These are phyloP conservation scores for Kryptopterus vitreolus DNA, from an alignment of 2,797 vertebrate species.

Conservation along the genomic window DNA sequence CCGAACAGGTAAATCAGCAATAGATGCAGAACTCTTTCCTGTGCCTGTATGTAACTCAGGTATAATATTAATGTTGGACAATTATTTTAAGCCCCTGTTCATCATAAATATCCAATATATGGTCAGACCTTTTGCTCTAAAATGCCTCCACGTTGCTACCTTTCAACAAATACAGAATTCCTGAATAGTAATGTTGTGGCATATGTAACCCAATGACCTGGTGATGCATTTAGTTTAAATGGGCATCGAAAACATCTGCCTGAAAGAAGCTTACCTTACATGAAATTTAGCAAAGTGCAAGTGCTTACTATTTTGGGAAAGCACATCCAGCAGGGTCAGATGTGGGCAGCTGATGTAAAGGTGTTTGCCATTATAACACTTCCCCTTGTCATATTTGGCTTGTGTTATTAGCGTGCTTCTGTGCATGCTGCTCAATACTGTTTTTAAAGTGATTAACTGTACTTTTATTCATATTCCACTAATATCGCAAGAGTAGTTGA, in stretches of 20 bases:
- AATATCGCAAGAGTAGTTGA: background rate
- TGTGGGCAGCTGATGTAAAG: slow-evolving; percentile 11
- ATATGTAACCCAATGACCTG: background rate
- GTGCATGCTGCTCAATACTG: background rate
- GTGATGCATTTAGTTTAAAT: slow-evolving; percentile 17
- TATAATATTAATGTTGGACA: no score
- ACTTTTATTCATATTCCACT: background rate
- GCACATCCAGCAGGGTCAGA: background rate
- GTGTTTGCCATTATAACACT: slow-evolving; percentile 9
- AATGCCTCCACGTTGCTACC: background rate
- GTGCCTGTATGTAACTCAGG: no score
- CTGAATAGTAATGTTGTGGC: background rate
- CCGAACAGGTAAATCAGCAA: no score
- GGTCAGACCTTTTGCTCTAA: background rate
- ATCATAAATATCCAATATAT: background rate
- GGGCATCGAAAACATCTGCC: background rate
- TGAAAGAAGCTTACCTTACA: background rate
- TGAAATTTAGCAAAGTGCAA: background rate
- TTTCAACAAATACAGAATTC: background rate
- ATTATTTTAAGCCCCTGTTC: background rate
- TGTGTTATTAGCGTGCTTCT: background rate
- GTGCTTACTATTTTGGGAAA: background rate
- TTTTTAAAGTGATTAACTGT: background rate
- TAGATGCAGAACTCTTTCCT: no score
- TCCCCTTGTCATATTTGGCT: background rate